Evolutionary conservation across 2,113 vertebrate genomes (phyloP).

Genomic region (Pseudolaguvia tuberculata): DNA sequence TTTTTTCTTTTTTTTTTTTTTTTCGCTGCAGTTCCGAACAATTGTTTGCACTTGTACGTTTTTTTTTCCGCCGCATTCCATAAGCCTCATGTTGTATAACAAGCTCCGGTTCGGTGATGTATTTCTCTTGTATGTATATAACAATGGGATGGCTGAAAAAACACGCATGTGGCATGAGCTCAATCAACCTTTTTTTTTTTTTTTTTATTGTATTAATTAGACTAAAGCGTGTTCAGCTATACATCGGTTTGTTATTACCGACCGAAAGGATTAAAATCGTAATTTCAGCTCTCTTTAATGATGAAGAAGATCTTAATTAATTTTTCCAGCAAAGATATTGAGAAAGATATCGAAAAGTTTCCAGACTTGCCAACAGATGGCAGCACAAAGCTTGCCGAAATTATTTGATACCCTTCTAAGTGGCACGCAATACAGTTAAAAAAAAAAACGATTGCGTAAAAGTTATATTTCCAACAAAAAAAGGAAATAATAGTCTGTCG

Average conservation of each 20-base stretch:
- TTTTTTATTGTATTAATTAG: conserved; percentile 38
- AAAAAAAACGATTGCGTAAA: background rate
- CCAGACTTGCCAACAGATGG: no score
- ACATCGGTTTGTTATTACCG: conserved; percentile 8
- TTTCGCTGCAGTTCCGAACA: no score
- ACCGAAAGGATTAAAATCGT: background rate
- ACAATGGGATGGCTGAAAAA: conserved; percentile 65
- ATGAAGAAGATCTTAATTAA: background rate
- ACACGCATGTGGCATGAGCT: conserved; percentile 67
- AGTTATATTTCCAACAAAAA: background rate
- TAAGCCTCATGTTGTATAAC: conserved; percentile 51
- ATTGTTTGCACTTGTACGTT: background rate
- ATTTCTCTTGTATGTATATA: conserved; percentile 67
- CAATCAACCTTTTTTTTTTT: conserved; percentile 50
- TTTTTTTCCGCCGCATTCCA: conserved; percentile 58
- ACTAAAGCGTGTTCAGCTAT: background rate
- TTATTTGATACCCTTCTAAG: background rate
- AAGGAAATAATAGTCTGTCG: background rate
- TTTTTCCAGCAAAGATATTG: no score
- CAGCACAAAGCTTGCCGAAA: no score
- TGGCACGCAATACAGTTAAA: background rate
- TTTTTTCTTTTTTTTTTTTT: no score
- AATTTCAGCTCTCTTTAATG: background rate
- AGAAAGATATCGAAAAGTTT: no score
- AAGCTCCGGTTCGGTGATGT: conserved; percentile 26